phyloP scores from a whole-genome alignment of 2,113 vertebrate genomes.

The Oryctolagus cuniculus region DNA sequence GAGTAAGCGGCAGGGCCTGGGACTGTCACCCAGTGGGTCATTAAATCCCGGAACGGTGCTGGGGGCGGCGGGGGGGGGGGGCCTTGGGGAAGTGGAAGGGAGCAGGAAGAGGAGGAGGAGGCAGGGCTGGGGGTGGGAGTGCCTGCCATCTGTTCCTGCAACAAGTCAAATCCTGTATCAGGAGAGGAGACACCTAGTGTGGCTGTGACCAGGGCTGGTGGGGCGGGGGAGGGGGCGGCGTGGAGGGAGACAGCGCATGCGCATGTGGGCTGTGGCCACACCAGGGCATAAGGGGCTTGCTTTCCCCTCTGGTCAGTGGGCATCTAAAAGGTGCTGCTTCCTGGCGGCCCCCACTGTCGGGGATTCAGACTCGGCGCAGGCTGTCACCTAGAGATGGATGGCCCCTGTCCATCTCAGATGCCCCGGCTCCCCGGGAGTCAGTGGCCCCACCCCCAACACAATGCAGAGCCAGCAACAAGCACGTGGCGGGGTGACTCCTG shows the following conservation, averaged over 20 bases:
- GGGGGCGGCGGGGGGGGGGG: not conserved
- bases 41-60: conserved; percentile 64
- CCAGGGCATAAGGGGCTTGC: too few species aligned
- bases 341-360: not conserved
- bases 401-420: not conserved
- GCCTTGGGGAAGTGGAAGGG: not conserved
- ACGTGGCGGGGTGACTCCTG: not conserved
- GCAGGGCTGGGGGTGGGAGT: not conserved
- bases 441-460: not conserved
- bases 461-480: not conserved
- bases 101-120: not conserved
- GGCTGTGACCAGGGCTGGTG: not conserved
- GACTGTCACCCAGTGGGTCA: not conserved
- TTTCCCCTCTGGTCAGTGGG: not conserved
- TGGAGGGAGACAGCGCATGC: fast-evolving
- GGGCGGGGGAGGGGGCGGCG: not conserved
- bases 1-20: conserved; percentile 81
- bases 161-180: not conserved
- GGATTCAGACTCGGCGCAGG: not conserved
- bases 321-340: not conserved
- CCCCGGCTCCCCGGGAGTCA: not conserved
- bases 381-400: not conserved
- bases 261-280: too few species aligned
- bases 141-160: not conserved
- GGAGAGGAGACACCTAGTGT: not conserved